Conservation (phyloP, 2,797 vertebrate genomes). For the Mycteria americana region DNA sequence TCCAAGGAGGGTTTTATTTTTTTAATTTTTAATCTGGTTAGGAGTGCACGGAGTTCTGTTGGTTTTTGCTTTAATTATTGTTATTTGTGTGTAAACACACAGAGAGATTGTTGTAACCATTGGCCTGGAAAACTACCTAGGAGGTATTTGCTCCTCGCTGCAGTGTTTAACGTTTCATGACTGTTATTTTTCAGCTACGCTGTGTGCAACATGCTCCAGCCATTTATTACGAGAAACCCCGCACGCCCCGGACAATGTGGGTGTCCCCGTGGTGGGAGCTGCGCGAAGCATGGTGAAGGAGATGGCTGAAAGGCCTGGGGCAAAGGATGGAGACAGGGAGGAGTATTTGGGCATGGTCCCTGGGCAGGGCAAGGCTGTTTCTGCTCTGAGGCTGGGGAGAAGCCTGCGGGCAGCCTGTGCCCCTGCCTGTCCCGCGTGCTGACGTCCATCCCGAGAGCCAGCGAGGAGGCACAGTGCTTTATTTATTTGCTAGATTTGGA, state of each 20-base stretch:
- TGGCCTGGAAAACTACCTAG: constrained; percentile 48
- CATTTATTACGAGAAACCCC: accelerated
- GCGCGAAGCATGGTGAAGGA: accelerated
- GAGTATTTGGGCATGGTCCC: too few relatives aligned
- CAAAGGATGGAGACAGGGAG: background rate
- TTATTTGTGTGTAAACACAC: constrained; percentile 12
- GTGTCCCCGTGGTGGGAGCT: background rate
- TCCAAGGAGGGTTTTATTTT: background rate
- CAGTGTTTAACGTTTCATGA: background rate
- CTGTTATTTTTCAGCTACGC: background rate
- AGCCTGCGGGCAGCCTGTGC: too few relatives aligned
- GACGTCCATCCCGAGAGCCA: too few relatives aligned
- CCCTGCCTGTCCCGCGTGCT: accelerated
- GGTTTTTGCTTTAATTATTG: constrained; percentile 16
- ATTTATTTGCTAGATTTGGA: background rate
- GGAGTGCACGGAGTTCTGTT: background rate
- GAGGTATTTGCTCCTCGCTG: background rate
- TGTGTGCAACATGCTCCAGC: background rate
- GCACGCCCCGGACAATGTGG: accelerated
- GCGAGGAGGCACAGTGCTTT: background rate
- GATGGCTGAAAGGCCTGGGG: accelerated
- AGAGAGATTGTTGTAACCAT: background rate
- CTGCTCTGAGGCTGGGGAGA: background rate
- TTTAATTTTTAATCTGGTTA: background rate
- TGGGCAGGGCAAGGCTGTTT: background rate